These are phyloP conservation scores for Menidia beryllina DNA, from an alignment of 2,113 vertebrate genomes.

Conservation along the genomic window DNA sequence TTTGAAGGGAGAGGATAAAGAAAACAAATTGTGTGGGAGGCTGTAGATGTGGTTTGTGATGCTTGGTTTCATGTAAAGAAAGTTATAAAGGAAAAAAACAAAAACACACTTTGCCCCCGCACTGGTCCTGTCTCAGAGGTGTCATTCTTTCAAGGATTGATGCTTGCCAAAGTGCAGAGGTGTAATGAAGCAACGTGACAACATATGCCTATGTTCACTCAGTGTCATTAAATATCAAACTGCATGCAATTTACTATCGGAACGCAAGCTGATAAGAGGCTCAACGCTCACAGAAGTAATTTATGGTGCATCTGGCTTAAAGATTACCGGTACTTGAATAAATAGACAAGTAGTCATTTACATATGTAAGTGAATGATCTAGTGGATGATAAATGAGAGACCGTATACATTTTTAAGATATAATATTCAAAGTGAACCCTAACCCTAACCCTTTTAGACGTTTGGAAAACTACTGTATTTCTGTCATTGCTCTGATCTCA, in stretches of 20 bases:
- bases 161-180: constrained; percentile 65
- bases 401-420: not conserved
- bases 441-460: not conserved
- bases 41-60: constrained; percentile 84
- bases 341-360: not conserved
- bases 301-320: not conserved
- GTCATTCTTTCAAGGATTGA: constrained; percentile 75
- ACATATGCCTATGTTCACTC: constrained; percentile 27
- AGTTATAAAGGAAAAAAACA: constrained; percentile 63
- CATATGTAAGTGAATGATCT: not conserved
- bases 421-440: not conserved
- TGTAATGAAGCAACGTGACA: constrained; percentile 49
- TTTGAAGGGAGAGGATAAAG: constrained; percentile 83
- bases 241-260: constrained; percentile 6
- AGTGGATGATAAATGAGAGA: not conserved
- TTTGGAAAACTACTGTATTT: not conserved
- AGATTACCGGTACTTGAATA: not conserved
- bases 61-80: constrained; percentile 81
- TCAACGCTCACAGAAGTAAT: not conserved
- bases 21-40: constrained; percentile 82
- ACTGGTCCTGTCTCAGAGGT: constrained; percentile 69
- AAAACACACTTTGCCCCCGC: constrained; percentile 63
- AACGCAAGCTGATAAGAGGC: constrained; percentile 38
- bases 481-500: constrained; percentile 5
- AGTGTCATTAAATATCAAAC: constrained; percentile 57